Conservation (phyloP, 2,888 invertebrate genomes). For the Melinaea marsaeus region DNA sequence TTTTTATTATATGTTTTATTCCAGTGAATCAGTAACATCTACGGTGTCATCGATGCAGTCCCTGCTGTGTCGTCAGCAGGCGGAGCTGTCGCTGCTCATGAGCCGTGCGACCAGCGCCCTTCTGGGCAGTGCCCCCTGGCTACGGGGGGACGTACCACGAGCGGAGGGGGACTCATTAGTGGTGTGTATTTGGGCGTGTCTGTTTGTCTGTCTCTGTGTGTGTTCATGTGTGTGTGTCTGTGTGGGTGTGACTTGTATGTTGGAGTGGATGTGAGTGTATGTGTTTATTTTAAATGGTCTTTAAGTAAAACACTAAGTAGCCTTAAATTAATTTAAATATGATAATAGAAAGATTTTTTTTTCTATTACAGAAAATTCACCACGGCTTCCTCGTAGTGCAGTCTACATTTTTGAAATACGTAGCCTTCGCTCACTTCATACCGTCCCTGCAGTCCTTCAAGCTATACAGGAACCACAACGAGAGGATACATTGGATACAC, state of each 20-base stretch:
- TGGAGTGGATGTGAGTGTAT: too few species aligned
- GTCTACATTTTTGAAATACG: conserved; percentile 63
- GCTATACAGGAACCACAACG: conserved; percentile 64
- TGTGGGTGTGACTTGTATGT: too few species aligned
- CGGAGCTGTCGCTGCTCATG: conserved; percentile 47
- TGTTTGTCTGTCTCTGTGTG: neutral
- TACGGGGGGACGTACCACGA: conserved; percentile 57
- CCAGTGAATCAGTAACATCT: conserved; percentile 53
- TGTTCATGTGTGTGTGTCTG: too few species aligned
- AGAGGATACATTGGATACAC: conserved; percentile 67
- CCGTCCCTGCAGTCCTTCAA: conserved; percentile 43
- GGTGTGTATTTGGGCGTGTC: conserved; percentile 39
- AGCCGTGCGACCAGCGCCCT: conserved; percentile 58
- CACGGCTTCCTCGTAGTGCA: conserved; percentile 70
- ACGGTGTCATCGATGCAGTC: conserved; percentile 53
- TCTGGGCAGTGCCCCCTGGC: conserved; percentile 65
- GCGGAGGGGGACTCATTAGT: conserved; percentile 47
- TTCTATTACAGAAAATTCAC: conserved; percentile 65
- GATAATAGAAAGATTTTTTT: neutral
- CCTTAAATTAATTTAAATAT: too few species aligned
- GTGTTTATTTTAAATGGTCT: too few species aligned
- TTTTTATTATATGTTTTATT: conserved; percentile 1
- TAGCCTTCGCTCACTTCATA: conserved; percentile 61
- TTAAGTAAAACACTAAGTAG: too few species aligned
- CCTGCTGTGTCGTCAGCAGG: conserved; percentile 59